Base-by-base conservation (phyloP, 2,888 invertebrate species). In the Pandemis cinnamomeana region DNA sequence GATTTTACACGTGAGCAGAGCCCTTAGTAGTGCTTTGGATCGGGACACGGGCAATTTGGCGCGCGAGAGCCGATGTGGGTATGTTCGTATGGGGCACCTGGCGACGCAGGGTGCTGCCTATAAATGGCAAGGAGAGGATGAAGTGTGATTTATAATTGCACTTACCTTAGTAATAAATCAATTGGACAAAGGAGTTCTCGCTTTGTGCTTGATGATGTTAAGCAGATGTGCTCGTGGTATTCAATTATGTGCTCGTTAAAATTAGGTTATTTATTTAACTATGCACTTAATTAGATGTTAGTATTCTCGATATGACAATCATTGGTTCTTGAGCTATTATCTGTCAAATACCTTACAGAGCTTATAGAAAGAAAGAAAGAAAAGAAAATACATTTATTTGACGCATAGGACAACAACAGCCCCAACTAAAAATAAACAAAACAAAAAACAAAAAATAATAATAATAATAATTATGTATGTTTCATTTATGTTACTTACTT, bases 11-110 rank as follows among this genome's bases (percentile, higher is more conserved):
- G 87, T 89, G 91, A 91, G 81, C 82, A 82, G 89, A 88, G 82
- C 85, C 91, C 91, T 83, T 91, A 90, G 89, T 86, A 89, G 91
- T 92, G 90, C 87, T 87, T 84, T 84, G 86, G 88, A 89, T 91
- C 86, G 88, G 85, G 87, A 89, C 89, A 91, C 88, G 91, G 91
- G 84, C 91, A 92, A 92, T 93, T 93, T 92, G 89, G 91, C 87
- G 85, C 84, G 87, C 85, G 87, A 88, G 89, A 86, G 84, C 84
- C 85, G 83, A 83, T 85, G 83, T 83, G 84, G 86, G 87, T 86
- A 88, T 89, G 88, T 89, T 91, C 89, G 88, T 87, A 53, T 61
- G 53, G 46, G 71, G 62, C 74, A 74, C 74, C 74, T 74, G 74
- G 74, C 61, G 64, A 55, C 46, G 67, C 70, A 53, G 70, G 61